These are phyloP conservation scores for Cheilosia vernalis DNA, from an alignment of 2,888 invertebrate genomes.

Conservation along the genomic window DNA sequence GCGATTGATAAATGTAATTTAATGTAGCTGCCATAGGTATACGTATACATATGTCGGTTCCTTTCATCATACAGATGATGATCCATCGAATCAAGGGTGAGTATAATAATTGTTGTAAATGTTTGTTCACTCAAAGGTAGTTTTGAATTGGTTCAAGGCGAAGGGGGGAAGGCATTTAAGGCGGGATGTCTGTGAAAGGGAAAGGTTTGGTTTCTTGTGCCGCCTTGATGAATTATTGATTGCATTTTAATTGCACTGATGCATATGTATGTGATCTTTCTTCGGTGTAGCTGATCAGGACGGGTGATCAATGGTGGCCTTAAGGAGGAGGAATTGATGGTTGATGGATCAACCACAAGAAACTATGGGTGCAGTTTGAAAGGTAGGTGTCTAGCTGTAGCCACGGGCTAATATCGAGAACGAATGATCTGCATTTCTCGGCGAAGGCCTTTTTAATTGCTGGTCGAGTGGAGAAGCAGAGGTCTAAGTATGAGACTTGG, in stretches of 20 bases:
- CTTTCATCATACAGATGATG: constrained; percentile 58
- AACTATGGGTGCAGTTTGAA: too few relatives aligned
- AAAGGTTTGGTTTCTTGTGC: not conserved
- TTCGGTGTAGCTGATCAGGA: not conserved
- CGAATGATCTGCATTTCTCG: too few relatives aligned
- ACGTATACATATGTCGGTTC: too few relatives aligned
- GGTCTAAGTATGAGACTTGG: too few relatives aligned
- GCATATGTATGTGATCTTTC: not conserved
- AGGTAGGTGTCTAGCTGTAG: too few relatives aligned
- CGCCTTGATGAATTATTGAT: not conserved
- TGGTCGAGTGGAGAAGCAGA: too few relatives aligned
- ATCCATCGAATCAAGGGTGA: constrained; percentile 57
- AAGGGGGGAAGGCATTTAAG: not conserved
- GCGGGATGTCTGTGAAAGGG: not conserved
- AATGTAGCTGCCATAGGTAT: constrained; percentile 13
- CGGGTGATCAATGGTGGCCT: too few relatives aligned
- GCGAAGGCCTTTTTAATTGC: too few relatives aligned
- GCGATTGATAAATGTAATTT: constrained; percentile 59
- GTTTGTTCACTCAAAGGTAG: constrained; percentile 38
- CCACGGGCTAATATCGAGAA: too few relatives aligned
- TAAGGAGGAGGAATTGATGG: too few relatives aligned
- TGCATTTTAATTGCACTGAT: not conserved
- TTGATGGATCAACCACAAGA: too few relatives aligned
- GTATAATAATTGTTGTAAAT: constrained; percentile 54
- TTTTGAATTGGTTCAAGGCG: not conserved